Base-by-base conservation (phyloP, 2,888 invertebrate genomes). In the Papilio gigon region DNA sequence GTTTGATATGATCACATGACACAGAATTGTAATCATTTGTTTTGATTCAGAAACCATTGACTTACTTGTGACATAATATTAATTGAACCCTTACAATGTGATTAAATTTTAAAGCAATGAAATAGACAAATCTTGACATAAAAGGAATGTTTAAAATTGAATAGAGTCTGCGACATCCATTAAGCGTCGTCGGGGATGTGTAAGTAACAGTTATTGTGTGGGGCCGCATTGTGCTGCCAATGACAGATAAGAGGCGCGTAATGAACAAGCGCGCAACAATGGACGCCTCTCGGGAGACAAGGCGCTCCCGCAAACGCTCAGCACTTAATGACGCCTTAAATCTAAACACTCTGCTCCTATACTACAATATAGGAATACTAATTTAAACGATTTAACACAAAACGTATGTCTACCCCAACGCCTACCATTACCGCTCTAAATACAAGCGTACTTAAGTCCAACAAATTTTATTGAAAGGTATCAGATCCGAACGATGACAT, bases 201-300 rank as follows among this genome's bases (percentile, higher is more conserved):
- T 83, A 82, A 82, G 81, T 79, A 80, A 81, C 79, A 83, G 80
- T 82, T 84, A 85, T 86, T 85, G 87, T 84, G 77, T 77, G 79
- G 77, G 77, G 80, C 78, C 77, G 83, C 84, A 84, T 86, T 88
- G 85, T 89, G 80, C 84, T 87, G 86, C 85, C 86, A 89, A 87
- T 88, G 88, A 87, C 88, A 89, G 89, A 89, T 90, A 90, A 90
- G 86, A 84, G 80, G 80, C 79, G 76, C 75, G 85, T 85, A 86
- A 87, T 84, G 85, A 85, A 82, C 83, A 81, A 80, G 79, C 81
- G 77, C 79, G 77, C 81, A 80, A 86, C 83, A 87, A 84, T 83
- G 81, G 84, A 81, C 82, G 84, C 82, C 82, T 78, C 73, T 72
- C 74, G 50, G 73, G 75, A 74, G 73, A 75, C 76, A 77, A 79